Base-by-base conservation (phyloP, 2,888 invertebrate genomes). In the Acanthoscelides obtectus region DNA sequence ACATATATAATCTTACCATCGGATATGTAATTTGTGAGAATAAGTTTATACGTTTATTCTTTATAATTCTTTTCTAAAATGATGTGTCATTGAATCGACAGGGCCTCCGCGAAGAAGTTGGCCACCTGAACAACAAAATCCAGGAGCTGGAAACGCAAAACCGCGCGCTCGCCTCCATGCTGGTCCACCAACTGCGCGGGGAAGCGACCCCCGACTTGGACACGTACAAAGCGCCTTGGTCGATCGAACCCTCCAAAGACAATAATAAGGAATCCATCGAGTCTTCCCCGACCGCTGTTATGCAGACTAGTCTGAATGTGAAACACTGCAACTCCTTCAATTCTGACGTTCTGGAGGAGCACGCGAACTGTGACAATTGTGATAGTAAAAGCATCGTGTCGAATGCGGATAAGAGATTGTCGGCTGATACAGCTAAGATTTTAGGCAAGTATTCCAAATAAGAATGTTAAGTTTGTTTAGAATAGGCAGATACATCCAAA, bases 71-170 rank as follows among this genome's bases (percentile, higher is more conserved):
- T 63, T n/a, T 12, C 63, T 63, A 19, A 63, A 63, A 63, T 63
- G 19, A 19, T 68, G 64, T 22, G 12, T 22, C 63, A 22, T 68
- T 75, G 20, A 20, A 5, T 66, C 81, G 82, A 66, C 86, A 94
- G 94, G 92, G 91, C 79, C 87, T 94, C 72, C 90, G 93, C 74
- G 94, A 94, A 82, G 94, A 94, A 85, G 89, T 94, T 81, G 88
- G 90, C 72, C 90, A 91, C 75, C 87, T 94, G 20, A 91, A 93
- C 80, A 88, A 89, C 74, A 89, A 92, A 73, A 93, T 94, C 68
- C 90, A 91, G 77, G 94, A 94, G 82, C 86, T 94, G 77, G 94
- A 94, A 84, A 88, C 90, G 27, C 94, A 94, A 83, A 95, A 95
- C 85, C 87, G 90, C 71, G 90, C 92, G 25, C 86, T 95, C 73